Base-by-base conservation (phyloP, 2,888 invertebrate genomes). In the Digitonthophagus gazella region DNA sequence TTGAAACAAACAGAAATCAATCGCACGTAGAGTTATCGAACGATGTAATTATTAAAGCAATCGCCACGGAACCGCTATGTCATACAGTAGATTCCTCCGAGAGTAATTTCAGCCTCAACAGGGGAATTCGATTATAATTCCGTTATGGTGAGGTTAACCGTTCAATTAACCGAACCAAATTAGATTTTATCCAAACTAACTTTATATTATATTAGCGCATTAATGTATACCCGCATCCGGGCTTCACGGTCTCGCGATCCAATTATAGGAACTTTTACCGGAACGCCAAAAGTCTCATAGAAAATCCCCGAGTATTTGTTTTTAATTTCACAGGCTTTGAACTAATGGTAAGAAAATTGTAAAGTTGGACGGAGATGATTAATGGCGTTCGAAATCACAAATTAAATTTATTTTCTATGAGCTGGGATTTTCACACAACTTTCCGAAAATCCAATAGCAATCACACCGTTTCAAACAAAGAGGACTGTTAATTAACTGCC, bases 101-200 rank as follows among this genome's bases (percentile, higher is more conserved):
- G 14, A 16, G 18, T 61, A 20, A 20, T 61, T 19, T 61, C 18
- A 18, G 20, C 14, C 18, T 19, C 61, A 61, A 18, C 18, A 1
- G 16, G n/a, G 19, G 61, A 20, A 61, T 61, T 61, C 20, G 6
- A 20, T 18, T n/a, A 20, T 61, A 61, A 61, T 18, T 18, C 19
- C 61, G 18, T 61, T 61, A 16, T n/a, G 19, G n/a, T 19, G 58
- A 44, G 58, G 58, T 61, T 61, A 61, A 19, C 19, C 61, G 18
- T 18, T 61, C 61, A 61, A 61, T 61, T 61, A 61, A 61, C 18
- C 61, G 61, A 61, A 19, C 19, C n/a, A 61, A 61, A 61, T 61
- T 61, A 61, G 61, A 61, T 61, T 61, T 61, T 18, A 20, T 18
- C 15, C 61, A 61, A 44, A 44, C 28, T 44, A 44, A 44, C 28